Conservation (phyloP, 2,888 invertebrate genomes). For the Pelosia muscerda region DNA sequence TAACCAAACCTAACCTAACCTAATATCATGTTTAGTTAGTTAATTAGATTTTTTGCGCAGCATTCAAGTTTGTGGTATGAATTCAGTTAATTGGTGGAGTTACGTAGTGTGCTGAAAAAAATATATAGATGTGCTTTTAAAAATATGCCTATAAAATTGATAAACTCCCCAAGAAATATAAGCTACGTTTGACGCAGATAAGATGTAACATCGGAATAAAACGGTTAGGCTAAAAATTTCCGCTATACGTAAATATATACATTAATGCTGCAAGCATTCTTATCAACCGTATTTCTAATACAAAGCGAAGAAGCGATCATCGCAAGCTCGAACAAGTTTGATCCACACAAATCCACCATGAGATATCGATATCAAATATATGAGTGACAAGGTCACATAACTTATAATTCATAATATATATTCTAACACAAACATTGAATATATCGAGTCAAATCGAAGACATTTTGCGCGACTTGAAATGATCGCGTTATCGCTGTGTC, state of each 20-base stretch:
- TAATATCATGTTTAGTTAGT: too few relatives aligned
- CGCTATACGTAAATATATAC: not conserved
- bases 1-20: too few relatives aligned
- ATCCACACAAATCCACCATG: not conserved
- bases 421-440: not conserved
- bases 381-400: not conserved
- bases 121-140: too few relatives aligned
- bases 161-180: not conserved
- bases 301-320: not conserved
- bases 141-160: too few relatives aligned
- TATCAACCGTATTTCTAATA: not conserved
- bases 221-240: not conserved
- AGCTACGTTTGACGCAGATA: too few relatives aligned
- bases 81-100: too few relatives aligned
- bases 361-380: not conserved
- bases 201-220: not conserved
- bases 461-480: not conserved
- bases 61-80: too few relatives aligned
- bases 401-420: not conserved
- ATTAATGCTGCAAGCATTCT: not conserved
- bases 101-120: too few relatives aligned
- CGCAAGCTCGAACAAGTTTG: not conserved
- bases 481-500: not conserved
- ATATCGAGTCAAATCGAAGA: not conserved
- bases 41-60: too few relatives aligned